Conservation (phyloP, 2,113 vertebrate species). For the Podilymbus podiceps region DNA sequence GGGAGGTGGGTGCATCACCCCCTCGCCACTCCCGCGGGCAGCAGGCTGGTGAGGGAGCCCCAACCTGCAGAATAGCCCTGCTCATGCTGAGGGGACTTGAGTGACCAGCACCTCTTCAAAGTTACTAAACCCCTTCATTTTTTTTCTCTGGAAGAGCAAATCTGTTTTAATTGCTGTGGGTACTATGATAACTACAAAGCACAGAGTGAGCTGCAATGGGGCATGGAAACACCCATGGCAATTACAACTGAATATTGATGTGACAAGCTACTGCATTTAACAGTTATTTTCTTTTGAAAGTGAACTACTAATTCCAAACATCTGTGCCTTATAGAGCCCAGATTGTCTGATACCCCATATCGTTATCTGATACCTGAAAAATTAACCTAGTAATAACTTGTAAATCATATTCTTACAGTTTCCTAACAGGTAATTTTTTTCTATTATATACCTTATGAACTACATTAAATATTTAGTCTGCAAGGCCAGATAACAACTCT, state of each 20-base stretch:
- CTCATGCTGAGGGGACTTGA: neutral
- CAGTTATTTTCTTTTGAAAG: neutral
- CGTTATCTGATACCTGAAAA: neutral
- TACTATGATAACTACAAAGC: neutral
- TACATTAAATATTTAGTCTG: neutral
- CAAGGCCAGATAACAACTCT: neutral
- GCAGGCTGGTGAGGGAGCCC: too few relatives aligned
- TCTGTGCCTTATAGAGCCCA: neutral
- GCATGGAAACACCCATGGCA: neutral
- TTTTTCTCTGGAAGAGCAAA: neutral
- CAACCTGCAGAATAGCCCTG: neutral
- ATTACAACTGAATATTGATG: neutral
- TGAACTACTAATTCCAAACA: neutral
- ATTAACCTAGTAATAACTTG: neutral
- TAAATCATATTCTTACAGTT: neutral
- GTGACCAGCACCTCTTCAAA: neutral
- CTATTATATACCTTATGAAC: neutral
- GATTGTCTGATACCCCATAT: neutral
- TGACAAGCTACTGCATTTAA: neutral
- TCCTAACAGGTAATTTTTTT: slow-evolving; percentile 6
- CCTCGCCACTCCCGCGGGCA: neutral
- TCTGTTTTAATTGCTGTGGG: neutral
- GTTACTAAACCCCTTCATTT: neutral
- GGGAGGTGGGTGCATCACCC: neutral
- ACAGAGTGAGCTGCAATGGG: neutral